Evolutionary conservation across 2,113 vertebrate genomes (phyloP).

Genomic region (Egretta garzetta): DNA sequence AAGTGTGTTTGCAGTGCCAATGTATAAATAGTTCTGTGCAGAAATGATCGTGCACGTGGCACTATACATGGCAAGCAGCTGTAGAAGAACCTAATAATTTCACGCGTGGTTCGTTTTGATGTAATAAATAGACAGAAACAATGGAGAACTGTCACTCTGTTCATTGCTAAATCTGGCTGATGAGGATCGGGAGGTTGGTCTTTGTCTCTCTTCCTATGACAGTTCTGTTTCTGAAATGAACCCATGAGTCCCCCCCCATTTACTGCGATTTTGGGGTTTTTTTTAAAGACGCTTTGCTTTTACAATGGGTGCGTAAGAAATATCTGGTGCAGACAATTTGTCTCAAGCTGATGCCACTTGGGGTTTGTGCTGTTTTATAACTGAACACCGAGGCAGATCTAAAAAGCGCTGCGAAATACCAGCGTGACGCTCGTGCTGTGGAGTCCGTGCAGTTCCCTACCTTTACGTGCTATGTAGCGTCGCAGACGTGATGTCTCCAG

Average conservation of each 20-base stretch:
- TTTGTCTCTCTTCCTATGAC: not conserved
- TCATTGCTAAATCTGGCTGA: constrained; percentile 26
- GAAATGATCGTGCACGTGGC: not conserved
- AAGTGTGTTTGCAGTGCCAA: not conserved
- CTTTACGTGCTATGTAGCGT: fast-evolving
- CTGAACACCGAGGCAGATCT: not conserved
- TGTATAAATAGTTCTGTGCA: not conserved
- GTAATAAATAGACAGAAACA: constrained; percentile 14
- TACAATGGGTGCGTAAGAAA: not conserved
- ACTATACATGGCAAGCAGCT: constrained; percentile 15
- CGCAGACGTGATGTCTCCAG: not conserved
- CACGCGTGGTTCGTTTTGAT: constrained; percentile 2
- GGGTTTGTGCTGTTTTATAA: not conserved
- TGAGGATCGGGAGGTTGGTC: not conserved
- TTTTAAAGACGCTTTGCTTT: not conserved
- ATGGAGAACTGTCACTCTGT: constrained; percentile 9
- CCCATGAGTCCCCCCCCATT: not conserved
- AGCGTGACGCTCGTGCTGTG: fast-evolving
- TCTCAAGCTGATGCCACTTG: not conserved
- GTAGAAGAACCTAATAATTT: constrained; percentile 18
- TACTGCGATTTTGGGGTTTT: not conserved
- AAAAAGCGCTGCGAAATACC: not conserved
- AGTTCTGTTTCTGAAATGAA: not conserved
- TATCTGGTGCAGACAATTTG: not conserved
- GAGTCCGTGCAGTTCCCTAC: not conserved